Conservation (phyloP, 2,888 invertebrate genomes). For the Orthonevra nobilis region DNA sequence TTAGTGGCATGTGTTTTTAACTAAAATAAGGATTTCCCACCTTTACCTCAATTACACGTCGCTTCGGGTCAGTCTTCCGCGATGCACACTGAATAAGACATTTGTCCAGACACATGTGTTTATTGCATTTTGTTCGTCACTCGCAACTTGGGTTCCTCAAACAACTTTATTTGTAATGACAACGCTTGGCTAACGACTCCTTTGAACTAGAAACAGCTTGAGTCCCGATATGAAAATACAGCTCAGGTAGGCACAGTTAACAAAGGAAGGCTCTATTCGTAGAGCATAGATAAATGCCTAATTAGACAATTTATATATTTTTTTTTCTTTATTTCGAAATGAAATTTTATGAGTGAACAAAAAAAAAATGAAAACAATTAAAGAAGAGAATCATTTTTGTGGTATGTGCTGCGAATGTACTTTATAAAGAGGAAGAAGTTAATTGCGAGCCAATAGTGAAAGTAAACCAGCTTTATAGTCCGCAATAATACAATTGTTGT, state of each 20-base stretch:
- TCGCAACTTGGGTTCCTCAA: neutral
- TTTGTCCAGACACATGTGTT: conserved; percentile 17
- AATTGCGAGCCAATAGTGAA: conserved; percentile 53
- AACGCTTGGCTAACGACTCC: neutral
- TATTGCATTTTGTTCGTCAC: conserved; percentile 17
- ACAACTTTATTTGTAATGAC: neutral
- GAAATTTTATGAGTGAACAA: neutral
- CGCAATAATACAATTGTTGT: conserved; percentile 22
- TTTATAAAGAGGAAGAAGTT: conserved; percentile 26
- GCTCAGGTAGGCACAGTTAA: conserved; percentile 5
- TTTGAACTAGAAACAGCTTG: conserved; percentile 1
- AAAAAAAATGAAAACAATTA: conserved; percentile 10
- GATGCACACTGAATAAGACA: conserved; percentile 13
- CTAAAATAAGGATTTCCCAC: neutral
- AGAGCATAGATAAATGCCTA: too few relatives aligned
- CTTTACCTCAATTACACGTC: conserved; percentile 14
- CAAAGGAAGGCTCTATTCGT: too few relatives aligned
- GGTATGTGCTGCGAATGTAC: neutral
- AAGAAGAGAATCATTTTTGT: neutral
- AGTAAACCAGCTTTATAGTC: conserved; percentile 35
- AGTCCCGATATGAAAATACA: neutral
- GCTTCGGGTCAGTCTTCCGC: neutral
- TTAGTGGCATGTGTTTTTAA: conserved; percentile 3
- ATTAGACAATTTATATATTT: neutral
- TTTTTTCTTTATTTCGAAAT: conserved; percentile 1